These are phyloP conservation scores for rat (Rattus norvegicus) DNA, from an alignment of 2,113 vertebrate genomes.

Conservation along the genomic window DNA sequence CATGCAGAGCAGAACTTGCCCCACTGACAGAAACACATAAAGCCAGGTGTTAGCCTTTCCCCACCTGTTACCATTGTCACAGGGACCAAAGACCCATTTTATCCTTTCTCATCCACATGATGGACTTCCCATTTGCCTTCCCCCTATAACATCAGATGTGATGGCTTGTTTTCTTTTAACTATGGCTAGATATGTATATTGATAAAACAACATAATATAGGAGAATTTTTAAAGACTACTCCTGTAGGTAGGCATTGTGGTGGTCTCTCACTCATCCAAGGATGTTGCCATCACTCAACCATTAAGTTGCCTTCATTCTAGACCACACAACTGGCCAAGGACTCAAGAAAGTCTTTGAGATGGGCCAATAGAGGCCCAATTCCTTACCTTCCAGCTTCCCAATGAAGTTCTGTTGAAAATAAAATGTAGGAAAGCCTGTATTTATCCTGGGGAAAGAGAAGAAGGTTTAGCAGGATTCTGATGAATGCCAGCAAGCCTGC, in stretches of 20 bases:
- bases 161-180: background rate
- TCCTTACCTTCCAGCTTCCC: constrained; percentile 1
- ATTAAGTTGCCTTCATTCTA: background rate
- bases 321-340: background rate
- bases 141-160: background rate
- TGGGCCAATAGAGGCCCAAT: background rate
- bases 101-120: background rate
- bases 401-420: background rate
- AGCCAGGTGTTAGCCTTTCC: background rate
- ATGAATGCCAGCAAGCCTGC: background rate
- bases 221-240: constrained; percentile 7
- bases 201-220: background rate
- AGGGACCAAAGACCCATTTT: background rate
- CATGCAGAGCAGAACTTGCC: background rate
- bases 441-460: background rate
- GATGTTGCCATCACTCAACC: too few species aligned
- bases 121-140: background rate
- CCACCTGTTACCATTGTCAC: background rate
- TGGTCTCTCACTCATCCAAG: background rate
- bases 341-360: background rate
- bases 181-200: background rate
- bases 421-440: background rate
- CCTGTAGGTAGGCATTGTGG: background rate
- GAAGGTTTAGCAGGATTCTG: constrained; percentile 2
- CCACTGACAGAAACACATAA: background rate